Evolutionary conservation across 1,140 invertebrate species (phyloP).

Genomic region (Chymomyza costata): DNA sequence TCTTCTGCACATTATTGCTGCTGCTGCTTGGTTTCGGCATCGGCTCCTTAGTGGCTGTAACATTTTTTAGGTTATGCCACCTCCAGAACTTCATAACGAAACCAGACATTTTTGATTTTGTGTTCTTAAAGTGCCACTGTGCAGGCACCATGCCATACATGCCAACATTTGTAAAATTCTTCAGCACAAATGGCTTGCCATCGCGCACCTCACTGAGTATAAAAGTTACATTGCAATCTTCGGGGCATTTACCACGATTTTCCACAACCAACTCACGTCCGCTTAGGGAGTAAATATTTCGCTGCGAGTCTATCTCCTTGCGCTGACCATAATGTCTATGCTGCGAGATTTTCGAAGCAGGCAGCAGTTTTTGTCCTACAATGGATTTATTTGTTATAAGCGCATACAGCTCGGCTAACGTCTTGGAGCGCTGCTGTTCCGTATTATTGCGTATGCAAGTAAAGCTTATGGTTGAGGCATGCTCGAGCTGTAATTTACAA

Average conservation of each 20-base stretch:
- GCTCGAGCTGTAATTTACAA: constrained; percentile 74
- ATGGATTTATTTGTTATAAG: constrained; percentile 74
- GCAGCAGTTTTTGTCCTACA: constrained; percentile 34
- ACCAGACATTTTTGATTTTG: constrained; percentile 80
- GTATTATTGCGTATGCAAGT: constrained; percentile 77
- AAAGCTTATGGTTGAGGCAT: constrained; percentile 51
- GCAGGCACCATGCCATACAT: constrained; percentile 82
- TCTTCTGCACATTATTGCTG: constrained; percentile 36
- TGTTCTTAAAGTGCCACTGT: constrained; percentile 78
- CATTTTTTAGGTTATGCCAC: constrained; percentile 76
- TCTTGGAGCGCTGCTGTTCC: constrained; percentile 60
- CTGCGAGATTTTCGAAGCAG: constrained; percentile 56
- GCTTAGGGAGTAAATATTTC: constrained; percentile 77
- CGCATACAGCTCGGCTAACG: constrained; percentile 71
- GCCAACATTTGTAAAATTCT: constrained; percentile 78
- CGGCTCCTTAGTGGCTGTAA: constrained; percentile 3
- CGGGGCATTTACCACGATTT: constrained; percentile 81
- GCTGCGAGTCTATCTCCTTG: constrained; percentile 77
- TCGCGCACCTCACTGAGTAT: constrained; percentile 78
- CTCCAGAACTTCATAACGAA: constrained; percentile 89
- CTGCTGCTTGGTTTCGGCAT: constrained; percentile 4
- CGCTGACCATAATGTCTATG: constrained; percentile 76
- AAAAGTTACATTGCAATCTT: constrained; percentile 79
- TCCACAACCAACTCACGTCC: constrained; percentile 79
- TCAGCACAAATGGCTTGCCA: constrained; percentile 77